Evolutionary conservation across 2,888 invertebrate species (phyloP), one percentile per base, ranked within the genome.

Genomic region (Linnaemya tessellans): DNA sequence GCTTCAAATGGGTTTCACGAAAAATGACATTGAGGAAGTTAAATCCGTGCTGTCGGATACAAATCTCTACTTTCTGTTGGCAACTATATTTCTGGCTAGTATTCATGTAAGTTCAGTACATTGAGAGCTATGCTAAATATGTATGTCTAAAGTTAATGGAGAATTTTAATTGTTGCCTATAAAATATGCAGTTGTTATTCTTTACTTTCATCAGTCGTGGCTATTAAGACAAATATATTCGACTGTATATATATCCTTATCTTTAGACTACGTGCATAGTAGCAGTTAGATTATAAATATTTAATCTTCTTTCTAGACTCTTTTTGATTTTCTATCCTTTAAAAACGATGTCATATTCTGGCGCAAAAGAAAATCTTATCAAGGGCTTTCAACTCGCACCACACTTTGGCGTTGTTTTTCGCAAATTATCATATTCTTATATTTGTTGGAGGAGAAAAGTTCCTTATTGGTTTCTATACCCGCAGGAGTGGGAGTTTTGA

Each of bases 261-360:
- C 2, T 5, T 30, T 30, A 30, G 30, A 30, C 30, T 3, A 30
- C 30, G 30, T 30, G 30, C 30, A 30, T 30, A 30, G 30, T 30
- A 30, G 30, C 5, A 30, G 5, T 30, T 3, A 30, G 30, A 30
- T 11, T 3, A 0, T 25, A 15, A 4, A 15, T 30, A 30, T 15
- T 8, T 20, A 15, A 25, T 56, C 25, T 65, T 13, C 1, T 15
- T 94, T 94, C 18, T 94, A 99, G 98, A 93, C 99, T 84, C 93
- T 99, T 54, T 98, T 99, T 90, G 99, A 99, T 92, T 98, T 99
- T 91, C 93, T 99, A 74, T 98, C 99, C 0, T 98, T 99, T 92
- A 99, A 99, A 94, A 99, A 98, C 92, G 99, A 99, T 90, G 97
- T 99, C 0, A 95, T 95, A 77, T 99, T 99, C 92, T 99, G 99